A percentile compares a stretch with the other conserved stretches of the same genome.
These are phyloP conservation scores for Dexiosoma caninum DNA, from an alignment of 2,888 invertebrate genomes.

Conservation along the genomic window DNA sequence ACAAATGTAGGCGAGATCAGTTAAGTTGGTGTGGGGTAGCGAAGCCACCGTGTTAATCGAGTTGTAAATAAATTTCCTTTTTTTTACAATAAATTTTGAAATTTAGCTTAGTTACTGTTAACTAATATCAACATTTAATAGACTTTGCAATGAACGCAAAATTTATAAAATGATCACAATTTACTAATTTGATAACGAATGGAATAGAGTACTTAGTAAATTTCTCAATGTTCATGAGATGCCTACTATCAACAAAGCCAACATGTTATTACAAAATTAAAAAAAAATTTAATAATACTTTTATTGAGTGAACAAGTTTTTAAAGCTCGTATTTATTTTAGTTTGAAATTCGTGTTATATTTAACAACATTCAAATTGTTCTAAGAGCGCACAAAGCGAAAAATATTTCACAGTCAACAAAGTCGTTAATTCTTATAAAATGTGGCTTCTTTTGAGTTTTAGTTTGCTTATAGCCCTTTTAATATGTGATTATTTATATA, in stretches of 20 bases:
- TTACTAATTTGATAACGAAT: slow-evolving; percentile 14
- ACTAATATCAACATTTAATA: too few species aligned
- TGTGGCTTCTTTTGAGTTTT: slow-evolving; percentile 6
- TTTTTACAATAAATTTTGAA: too few species aligned
- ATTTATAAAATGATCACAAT: too few species aligned
- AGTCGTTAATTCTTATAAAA: neutral
- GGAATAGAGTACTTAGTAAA: neutral
- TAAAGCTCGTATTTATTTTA: neutral
- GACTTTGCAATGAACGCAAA: too few species aligned
- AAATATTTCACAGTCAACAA: neutral
- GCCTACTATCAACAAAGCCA: neutral
- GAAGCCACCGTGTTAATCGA: too few species aligned
- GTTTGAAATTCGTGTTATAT: slow-evolving; percentile 11
- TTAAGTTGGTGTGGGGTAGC: too few species aligned
- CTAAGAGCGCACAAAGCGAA: neutral
- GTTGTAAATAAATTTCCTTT: too few species aligned
- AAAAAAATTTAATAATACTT: neutral
- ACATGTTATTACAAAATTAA: neutral
- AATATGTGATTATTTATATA: slow-evolving; percentile 45
- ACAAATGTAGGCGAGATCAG: too few species aligned
- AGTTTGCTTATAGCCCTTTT: neutral
- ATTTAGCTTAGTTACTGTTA: too few species aligned
- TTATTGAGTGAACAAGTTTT: neutral
- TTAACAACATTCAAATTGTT: slow-evolving; percentile 13
- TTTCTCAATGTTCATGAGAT: neutral